These are phyloP conservation scores for Eublepharis macularius DNA, from an alignment of 2,113 vertebrate species.

Conservation along the genomic window DNA sequence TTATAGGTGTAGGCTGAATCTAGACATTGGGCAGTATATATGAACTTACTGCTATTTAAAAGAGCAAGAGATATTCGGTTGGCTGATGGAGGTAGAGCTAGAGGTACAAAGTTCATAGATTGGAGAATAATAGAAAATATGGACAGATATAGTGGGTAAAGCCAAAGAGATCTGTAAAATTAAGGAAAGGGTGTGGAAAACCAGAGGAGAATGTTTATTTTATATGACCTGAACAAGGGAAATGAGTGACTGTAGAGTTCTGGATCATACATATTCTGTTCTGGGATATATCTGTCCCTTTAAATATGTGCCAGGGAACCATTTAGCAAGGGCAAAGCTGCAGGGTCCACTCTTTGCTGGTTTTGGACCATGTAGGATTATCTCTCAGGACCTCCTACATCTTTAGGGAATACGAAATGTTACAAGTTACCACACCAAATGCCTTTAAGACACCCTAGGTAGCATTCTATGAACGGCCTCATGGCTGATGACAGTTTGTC, in stretches of 20 bases:
- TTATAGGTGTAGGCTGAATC: too few relatives aligned
- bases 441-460: too few relatives aligned
- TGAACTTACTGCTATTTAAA: not conserved
- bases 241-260: not conserved
- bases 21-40: too few relatives aligned
- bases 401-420: not conserved
- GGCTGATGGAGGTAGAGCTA: not conserved
- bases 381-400: not conserved
- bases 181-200: not conserved
- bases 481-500: too few relatives aligned
- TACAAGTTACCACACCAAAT: not conserved
- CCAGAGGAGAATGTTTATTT: not conserved
- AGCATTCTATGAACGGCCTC: too few relatives aligned
- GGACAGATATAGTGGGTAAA: not conserved
- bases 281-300: not conserved
- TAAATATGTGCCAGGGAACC: not conserved
- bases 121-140: not conserved
- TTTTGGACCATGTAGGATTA: not conserved
- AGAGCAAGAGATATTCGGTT: not conserved
- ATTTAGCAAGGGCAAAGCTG: not conserved
- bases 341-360: not conserved
- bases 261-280: too few relatives aligned
- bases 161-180: too few relatives aligned
- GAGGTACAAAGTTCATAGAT: not conserved
- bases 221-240: not conserved